Conservation (phyloP, 2,797 vertebrate genomes). For the Thunnus albacares region DNA sequence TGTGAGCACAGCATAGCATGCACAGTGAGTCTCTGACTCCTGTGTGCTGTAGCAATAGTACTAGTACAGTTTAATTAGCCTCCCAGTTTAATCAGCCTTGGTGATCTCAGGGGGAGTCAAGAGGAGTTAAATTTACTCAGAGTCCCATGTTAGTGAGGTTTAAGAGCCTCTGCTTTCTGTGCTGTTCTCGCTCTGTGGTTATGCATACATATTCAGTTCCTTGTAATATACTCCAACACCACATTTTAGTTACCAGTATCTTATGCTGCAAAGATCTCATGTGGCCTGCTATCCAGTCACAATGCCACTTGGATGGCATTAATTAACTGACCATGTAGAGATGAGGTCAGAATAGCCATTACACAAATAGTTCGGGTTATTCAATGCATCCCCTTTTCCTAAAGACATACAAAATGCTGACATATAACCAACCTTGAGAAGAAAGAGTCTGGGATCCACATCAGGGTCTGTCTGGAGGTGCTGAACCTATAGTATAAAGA, state of each 20-base stretch:
- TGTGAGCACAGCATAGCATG: neutral
- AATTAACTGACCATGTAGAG: neutral
- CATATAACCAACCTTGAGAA: conserved; percentile 93
- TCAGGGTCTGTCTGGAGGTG: conserved; percentile 98
- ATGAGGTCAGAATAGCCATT: neutral
- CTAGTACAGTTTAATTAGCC: neutral
- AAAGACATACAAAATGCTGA: neutral
- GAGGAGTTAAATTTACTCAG: neutral
- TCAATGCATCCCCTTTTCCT: neutral
- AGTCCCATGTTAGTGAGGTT: neutral
- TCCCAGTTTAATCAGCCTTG: neutral
- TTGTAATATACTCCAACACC: neutral
- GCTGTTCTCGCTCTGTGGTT: neutral
- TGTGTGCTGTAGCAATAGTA: neutral
- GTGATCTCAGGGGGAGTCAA: neutral
- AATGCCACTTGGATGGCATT: neutral
- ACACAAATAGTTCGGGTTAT: neutral
- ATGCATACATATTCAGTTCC: neutral
- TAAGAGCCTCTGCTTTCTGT: neutral
- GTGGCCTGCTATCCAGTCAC: neutral
- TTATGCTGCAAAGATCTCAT: neutral
- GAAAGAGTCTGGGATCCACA: conserved; percentile 99
- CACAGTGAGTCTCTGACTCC: neutral
- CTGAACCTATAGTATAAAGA: conserved; percentile 89
- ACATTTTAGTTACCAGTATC: neutral